Evolutionary conservation across 2,113 vertebrate species (phyloP).

Genomic region (Clarias batrachus): DNA sequence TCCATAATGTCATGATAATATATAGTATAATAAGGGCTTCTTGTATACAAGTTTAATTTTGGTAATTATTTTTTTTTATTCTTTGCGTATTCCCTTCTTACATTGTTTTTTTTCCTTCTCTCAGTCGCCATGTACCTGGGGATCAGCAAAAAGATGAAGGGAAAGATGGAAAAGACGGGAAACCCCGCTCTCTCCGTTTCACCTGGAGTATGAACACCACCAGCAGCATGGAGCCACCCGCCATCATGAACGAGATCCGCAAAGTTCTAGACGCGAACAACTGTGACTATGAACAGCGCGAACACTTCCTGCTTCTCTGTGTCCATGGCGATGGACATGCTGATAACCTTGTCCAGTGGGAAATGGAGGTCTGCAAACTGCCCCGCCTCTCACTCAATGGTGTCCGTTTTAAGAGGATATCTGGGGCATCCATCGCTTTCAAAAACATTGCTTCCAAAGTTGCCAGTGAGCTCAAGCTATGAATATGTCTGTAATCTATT

Average conservation of each 20-base stretch:
- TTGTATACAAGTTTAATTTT: background rate
- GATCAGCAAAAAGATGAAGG: conserved; percentile 85
- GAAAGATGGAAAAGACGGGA: conserved; percentile 87
- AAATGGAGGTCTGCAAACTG: conserved; percentile 99
- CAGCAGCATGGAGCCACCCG: conserved; percentile 93
- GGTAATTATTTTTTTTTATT: background rate
- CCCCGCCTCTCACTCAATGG: conserved; percentile 98
- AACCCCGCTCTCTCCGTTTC: conserved; percentile 94
- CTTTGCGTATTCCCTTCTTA: background rate
- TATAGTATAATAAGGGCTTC: background rate
- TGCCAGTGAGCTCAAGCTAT: conserved; percentile 99
- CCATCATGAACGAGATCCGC: conserved; percentile 97
- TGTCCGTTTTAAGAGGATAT: conserved; percentile 97
- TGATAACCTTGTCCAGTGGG: conserved; percentile 96
- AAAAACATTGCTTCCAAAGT: conserved; percentile 99
- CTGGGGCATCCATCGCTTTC: conserved; percentile 98
- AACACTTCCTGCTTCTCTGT: conserved; percentile 95
- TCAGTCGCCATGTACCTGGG: conserved; percentile 94
- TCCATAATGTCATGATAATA: background rate
- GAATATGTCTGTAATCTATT: conserved; percentile 63
- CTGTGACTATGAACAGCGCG: conserved; percentile 96
- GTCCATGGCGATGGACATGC: conserved; percentile 90
- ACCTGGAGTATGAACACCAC: conserved; percentile 99
- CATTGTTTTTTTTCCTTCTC: conserved; percentile 24
- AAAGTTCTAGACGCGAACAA: conserved; percentile 96